phyloP scores from a whole-genome alignment of 2,888 invertebrate genomes.

The Drosophila atroscutellata region DNA sequence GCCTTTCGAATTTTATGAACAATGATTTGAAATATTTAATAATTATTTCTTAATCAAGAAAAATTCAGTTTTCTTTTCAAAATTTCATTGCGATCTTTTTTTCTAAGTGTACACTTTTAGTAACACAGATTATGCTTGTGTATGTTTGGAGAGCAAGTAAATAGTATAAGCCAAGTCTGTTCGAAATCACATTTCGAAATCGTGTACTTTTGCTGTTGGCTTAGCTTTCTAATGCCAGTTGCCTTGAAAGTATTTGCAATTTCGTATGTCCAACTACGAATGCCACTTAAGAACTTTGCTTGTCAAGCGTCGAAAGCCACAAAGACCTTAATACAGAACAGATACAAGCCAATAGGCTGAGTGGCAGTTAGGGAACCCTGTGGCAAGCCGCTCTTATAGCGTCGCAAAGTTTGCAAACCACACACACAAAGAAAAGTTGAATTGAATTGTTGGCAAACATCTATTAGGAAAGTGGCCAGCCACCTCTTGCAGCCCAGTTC shows the following conservation, averaged over 20 bases:
- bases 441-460: constrained; percentile 43
- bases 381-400: constrained; percentile 21
- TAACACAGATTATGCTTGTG: not conserved
- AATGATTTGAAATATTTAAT: not conserved
- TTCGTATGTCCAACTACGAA: constrained; percentile 48
- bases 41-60: not conserved
- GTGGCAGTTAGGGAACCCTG: constrained; percentile 26
- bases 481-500: not conserved
- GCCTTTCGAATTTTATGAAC: not conserved
- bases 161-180: constrained; percentile 15
- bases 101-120: not conserved
- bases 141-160: not conserved
- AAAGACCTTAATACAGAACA: constrained; percentile 26
- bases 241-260: constrained; percentile 44
- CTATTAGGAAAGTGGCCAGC: constrained; percentile 17
- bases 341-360: constrained; percentile 42
- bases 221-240: constrained; percentile 20
- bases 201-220: constrained; percentile 5
- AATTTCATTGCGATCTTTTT: not conserved
- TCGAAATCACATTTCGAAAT: constrained; percentile 5
- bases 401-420: constrained; percentile 50
- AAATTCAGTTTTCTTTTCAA: not conserved
- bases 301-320: constrained; percentile 33
- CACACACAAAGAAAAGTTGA: constrained; percentile 56
- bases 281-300: constrained; percentile 49